Evolutionary conservation across 1,140 invertebrate genomes (phyloP), one percentile per base, ranked within the genome.

Genomic region (Ooceraea biroi): DNA sequence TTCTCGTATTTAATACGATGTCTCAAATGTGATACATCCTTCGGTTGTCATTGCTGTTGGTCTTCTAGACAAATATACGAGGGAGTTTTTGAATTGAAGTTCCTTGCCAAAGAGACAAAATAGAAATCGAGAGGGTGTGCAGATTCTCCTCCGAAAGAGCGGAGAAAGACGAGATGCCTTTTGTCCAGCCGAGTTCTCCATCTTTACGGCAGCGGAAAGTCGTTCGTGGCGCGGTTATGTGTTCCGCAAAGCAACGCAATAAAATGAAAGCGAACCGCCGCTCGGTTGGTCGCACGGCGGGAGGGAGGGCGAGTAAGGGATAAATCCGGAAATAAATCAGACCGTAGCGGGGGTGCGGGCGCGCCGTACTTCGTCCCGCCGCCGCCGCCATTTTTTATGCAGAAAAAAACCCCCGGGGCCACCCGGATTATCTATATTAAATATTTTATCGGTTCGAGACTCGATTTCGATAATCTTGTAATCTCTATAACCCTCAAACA

Each of bases 281-380:
- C 63, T 14, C 5, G 74, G 11, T 50, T 14, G 46, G 65, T 48
- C 65, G n/a, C 22, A 19, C 4, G 36, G 36, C 48, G 44, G 7
- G 0, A 25, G 17, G 48, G 10, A 36, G 50, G 10, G 17, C 58
- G 76, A 60, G 22, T 22, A 50, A 55, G 19, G 71, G 73, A 84
- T 68, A 86, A 84, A 84, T 78, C 82, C 73, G 52, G 61, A 60
- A 84, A 86, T 86, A 86, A 86, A 86, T 86, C 85, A 80, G 82
- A 83, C 72, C 44, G 36, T 7, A 7, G 14, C 25, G 27, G 25
- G 68, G 72, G 48, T 58, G 55, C 14, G 52, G 63, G 52, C 30
- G n/a, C 22, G 22, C 27, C 12, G 58, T 50, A 65, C 12, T 65
- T 65, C 30, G 74, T 77, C 58, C 44, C 44, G 44, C 63, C 41